Conservation (phyloP, 2,113 vertebrate species). For the Aegypius monachus region DNA sequence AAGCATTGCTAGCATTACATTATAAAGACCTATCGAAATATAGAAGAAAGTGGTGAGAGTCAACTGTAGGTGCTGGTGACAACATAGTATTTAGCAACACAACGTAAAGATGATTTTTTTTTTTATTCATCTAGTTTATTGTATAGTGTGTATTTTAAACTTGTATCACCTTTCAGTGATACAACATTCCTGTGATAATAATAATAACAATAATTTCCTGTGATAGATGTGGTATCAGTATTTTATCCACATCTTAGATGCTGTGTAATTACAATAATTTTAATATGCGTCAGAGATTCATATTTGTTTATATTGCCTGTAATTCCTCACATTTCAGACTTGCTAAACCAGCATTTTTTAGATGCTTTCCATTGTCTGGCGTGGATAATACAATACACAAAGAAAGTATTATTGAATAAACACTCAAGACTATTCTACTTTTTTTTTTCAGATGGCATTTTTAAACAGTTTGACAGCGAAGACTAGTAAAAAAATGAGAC, state of each 20-base stretch:
- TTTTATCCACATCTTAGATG: not conserved
- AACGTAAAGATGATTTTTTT: not conserved
- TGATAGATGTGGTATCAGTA: not conserved
- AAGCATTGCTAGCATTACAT: not conserved
- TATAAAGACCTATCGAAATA: not conserved
- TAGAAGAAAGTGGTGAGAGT: not conserved
- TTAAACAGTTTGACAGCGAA: slow-evolving; percentile 54
- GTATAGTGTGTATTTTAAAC: not conserved
- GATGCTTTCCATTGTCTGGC: slow-evolving; percentile 55
- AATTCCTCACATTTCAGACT: slow-evolving; percentile 26
- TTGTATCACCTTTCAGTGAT: not conserved
- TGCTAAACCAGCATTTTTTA: slow-evolving; percentile 47
- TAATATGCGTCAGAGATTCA: not conserved
- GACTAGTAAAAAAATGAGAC: not conserved
- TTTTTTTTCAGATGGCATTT: slow-evolving; percentile 22
- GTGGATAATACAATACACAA: slow-evolving; percentile 17
- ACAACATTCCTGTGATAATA: not conserved
- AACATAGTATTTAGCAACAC: not conserved
- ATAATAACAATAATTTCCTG: not conserved
- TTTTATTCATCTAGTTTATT: not conserved
- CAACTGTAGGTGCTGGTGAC: not conserved
- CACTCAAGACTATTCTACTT: slow-evolving; percentile 15
- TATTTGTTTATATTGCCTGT: not conserved
- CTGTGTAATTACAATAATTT: not conserved
- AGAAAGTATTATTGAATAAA: slow-evolving; percentile 35